A percentile compares a stretch with the other conserved stretches of the same genome.
These are phyloP conservation scores for Drosophila testacea DNA, from an alignment of 2,888 invertebrate species.

Conservation along the genomic window DNA sequence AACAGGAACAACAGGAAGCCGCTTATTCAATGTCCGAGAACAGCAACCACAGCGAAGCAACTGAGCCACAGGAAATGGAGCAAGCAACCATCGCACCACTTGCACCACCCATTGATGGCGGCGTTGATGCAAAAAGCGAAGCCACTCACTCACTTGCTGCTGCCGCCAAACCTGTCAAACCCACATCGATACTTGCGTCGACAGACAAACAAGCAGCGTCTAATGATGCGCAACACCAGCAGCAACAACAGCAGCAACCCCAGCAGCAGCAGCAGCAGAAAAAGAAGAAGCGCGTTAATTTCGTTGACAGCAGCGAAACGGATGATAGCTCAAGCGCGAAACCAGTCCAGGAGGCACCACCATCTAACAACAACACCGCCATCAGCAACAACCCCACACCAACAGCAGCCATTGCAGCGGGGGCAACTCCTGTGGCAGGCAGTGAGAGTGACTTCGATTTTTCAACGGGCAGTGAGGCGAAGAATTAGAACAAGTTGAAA, in stretches of 20 bases:
- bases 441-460: constrained; percentile 85
- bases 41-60: constrained; percentile 25
- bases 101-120: constrained; percentile 5
- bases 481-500: constrained; percentile 78
- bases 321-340: constrained; percentile 83
- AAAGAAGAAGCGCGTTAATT: constrained; percentile 85
- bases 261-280: constrained; percentile 72
- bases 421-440: constrained; percentile 42
- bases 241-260: constrained; percentile 67
- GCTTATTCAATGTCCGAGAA: constrained; percentile 42
- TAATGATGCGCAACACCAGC: constrained; percentile 78
- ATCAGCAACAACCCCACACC: constrained; percentile 19
- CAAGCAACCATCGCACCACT: constrained; percentile 10
- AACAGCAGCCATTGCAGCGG: constrained; percentile 26
- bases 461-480: constrained; percentile 80
- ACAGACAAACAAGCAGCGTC: constrained; percentile 77
- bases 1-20: constrained; percentile 44
- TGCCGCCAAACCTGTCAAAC: constrained; percentile 61
- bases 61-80: constrained; percentile 60
- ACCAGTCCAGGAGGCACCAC: constrained; percentile 52
- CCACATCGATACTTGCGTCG: constrained; percentile 80
- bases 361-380: constrained; percentile 25
- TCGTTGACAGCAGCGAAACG: constrained; percentile 85
- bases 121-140: constrained; percentile 40
- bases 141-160: constrained; percentile 23